Evolutionary conservation across 2,888 invertebrate species (phyloP).

Genomic region (Lithosia quadra): DNA sequence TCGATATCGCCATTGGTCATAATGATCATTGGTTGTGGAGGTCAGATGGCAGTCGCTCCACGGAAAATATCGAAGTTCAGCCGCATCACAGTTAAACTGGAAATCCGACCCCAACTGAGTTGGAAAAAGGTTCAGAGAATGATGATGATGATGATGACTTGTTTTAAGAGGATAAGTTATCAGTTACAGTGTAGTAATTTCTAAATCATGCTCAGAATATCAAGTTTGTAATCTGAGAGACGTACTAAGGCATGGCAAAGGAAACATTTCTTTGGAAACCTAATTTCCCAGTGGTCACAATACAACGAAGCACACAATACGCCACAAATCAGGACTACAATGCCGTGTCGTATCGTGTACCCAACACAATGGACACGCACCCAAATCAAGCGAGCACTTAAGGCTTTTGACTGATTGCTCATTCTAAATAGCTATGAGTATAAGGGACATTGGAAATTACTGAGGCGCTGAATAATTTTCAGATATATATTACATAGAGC

Average conservation of each 20-base stretch:
- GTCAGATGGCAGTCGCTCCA: no score
- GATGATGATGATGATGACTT: no score
- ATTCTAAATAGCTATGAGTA: conserved; percentile 19
- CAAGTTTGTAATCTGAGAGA: no score
- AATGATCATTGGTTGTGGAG: no score
- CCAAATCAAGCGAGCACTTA: conserved; percentile 46
- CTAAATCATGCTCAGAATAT: no score
- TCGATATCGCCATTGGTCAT: no score
- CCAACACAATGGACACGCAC: conserved; percentile 36
- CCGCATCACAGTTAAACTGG: no score
- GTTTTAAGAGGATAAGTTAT: no score
- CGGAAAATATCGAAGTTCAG: no score
- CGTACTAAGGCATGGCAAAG: background rate
- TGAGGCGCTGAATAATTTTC: background rate
- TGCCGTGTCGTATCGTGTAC: conserved; percentile 30
- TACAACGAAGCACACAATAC: conserved; percentile 24
- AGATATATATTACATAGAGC: background rate
- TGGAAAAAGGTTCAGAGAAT: no score
- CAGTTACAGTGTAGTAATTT: no score
- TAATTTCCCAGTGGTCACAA: conserved; percentile 15
- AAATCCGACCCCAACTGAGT: no score
- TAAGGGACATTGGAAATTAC: conserved; percentile 16
- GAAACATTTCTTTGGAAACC: background rate
- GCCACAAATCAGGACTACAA: conserved; percentile 44
- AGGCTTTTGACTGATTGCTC: conserved; percentile 49